phyloP scores from a whole-genome alignment of 2,888 invertebrate species.

The Eupithecia centaureata region DNA sequence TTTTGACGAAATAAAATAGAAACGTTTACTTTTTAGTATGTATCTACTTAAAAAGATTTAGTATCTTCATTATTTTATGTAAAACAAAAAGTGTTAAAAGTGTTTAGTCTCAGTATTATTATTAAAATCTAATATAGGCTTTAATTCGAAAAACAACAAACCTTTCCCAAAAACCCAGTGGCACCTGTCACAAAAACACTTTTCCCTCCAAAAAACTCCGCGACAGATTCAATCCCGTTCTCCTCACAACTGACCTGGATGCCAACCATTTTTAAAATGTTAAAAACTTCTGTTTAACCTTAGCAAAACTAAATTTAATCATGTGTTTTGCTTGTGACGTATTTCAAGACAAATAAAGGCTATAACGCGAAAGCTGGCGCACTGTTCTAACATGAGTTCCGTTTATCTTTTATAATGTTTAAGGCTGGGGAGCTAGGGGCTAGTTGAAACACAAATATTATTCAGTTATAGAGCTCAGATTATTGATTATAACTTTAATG shows the following conservation, averaged over 20 bases:
- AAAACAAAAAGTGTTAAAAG: background rate
- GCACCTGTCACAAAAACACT: constrained; percentile 40
- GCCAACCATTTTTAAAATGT: background rate
- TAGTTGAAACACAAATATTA: background rate
- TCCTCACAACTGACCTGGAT: background rate
- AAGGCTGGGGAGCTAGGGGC: background rate
- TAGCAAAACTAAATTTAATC: background rate
- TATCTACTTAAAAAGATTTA: too few relatives aligned
- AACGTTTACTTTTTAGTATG: too few relatives aligned
- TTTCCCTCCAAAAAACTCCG: constrained; percentile 38
- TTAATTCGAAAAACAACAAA: constrained; percentile 11
- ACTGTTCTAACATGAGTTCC: background rate
- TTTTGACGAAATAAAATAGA: too few relatives aligned
- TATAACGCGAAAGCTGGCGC: background rate
- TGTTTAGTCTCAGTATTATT: too few relatives aligned
- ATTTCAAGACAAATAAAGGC: background rate
- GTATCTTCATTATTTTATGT: background rate
- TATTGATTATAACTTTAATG: too few relatives aligned
- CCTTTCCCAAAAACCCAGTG: constrained; percentile 41
- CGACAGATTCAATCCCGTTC: constrained; percentile 11
- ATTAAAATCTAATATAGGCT: too few relatives aligned
- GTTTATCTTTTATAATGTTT: constrained; percentile 1
- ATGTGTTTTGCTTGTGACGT: background rate
- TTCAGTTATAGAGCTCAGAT: too few relatives aligned
- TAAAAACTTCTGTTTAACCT: background rate